Percentiles rank a stretch among this genome's conserved stretches.
These are phyloP conservation scores for Dicrurus megarhynchus DNA, from an alignment of 2,113 vertebrate species.

Conservation along the genomic window DNA sequence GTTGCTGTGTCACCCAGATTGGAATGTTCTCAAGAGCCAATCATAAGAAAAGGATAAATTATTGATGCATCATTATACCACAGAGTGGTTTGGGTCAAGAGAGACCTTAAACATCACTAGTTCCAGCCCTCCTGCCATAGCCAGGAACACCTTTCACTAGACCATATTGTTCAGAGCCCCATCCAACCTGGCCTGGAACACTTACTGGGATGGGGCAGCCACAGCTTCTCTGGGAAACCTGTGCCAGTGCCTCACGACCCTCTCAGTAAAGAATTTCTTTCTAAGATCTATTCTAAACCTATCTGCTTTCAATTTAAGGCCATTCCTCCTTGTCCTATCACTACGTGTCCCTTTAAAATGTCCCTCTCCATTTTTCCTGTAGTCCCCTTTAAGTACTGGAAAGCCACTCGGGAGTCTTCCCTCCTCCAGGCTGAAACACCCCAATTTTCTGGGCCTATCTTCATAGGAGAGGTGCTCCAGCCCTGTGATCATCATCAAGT, in stretches of 20 bases:
- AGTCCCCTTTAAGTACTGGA: not conserved
- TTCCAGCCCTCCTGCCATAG: not conserved
- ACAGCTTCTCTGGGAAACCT: not conserved
- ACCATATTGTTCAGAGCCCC: not conserved
- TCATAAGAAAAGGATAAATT: not conserved
- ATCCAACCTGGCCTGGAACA: not conserved
- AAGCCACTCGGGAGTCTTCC: not conserved
- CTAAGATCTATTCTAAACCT: not conserved
- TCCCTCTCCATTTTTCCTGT: not conserved
- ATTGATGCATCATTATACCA: not conserved
- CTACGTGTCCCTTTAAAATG: not conserved
- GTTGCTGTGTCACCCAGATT: not conserved
- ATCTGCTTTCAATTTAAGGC: not conserved
- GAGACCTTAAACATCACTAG: not conserved
- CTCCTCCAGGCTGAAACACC: not conserved
- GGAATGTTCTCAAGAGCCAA: fast-evolving
- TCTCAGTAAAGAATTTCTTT: not conserved
- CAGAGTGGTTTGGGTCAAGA: not conserved
- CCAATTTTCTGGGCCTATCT: not conserved
- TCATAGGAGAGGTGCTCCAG: not conserved
- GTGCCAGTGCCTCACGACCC: not conserved
- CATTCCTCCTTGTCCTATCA: not conserved
- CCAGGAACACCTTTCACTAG: not conserved
- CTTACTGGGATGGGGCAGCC: not conserved
- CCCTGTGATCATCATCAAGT: not conserved